Evolutionary conservation across 1,140 invertebrate species (phyloP), one percentile per base, ranked within the genome.

Genomic region (Steinernema khuongi): DNA sequence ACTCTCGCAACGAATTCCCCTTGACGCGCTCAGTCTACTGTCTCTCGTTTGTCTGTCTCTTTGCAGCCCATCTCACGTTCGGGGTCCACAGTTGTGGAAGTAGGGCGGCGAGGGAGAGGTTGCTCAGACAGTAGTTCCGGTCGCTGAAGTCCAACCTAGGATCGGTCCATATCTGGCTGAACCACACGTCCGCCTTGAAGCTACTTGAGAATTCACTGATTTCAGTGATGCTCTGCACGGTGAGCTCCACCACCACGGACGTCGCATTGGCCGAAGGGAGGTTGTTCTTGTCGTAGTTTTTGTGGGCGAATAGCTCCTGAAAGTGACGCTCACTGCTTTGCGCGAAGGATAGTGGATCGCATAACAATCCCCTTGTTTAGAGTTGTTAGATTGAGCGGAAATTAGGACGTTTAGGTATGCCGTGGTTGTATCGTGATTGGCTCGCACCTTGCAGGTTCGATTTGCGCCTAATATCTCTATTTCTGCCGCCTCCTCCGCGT

Each of bases 161-260:
- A 66, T 83, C 82, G 28, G 74, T 67, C 83, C 83, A 83, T 36
- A 83, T 83, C 70, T 82, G 81, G 26, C 73, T 77, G 71, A 84
- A 85, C 81, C 81, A 84, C 28, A 84, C 80, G 50, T 84, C 82
- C 0, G 82, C 81, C 69, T 84, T 84, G 77, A 84, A 84, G 68
- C 74, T 79, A 36, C 71, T 77, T 4, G 83, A 82, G 69, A 85
- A 83, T 67, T 84, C 82, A 66, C 72, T 77, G 50, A 84, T 85
- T 70, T 84, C 82, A 1, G 83, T 83, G 66, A 84, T 85, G 22
- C 77, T 77, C 60, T 84, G 82, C 14, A 84, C 81, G 14, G 82
- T 84, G n/a, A 84, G 67, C 41, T 84, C 82, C 1, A 84, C 82
- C 0, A 85, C 79, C 11, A 84, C 82, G 22, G 75, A 33, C 7